Evolutionary conservation across 64 coral and sea anemone genomes (phyloP).

Genomic region (Hydrozoanthus tunicans): DNA sequence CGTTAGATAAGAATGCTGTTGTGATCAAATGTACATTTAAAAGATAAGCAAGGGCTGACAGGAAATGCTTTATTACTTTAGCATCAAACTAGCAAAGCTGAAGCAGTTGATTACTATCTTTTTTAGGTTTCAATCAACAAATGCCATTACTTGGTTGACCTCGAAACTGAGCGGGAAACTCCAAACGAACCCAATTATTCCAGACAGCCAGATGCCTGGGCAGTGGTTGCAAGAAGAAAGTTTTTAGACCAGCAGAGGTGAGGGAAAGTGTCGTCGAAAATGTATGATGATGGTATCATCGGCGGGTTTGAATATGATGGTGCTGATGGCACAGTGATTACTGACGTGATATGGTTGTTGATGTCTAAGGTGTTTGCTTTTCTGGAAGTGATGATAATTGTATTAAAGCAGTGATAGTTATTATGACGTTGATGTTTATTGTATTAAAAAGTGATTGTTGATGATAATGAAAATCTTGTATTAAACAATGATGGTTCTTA

Average conservation of each 20-base stretch:
- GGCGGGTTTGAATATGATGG: no score
- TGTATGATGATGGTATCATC: no score
- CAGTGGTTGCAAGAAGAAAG: conserved; percentile 71
- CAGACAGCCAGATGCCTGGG: conserved; percentile 74
- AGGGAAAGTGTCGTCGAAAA: neutral
- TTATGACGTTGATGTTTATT: no score
- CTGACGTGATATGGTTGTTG: no score
- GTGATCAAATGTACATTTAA: neutral
- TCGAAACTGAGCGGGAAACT: conserved; percentile 69
- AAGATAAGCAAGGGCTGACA: neutral
- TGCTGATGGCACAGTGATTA: no score
- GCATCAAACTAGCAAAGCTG: neutral
- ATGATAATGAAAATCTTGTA: no score
- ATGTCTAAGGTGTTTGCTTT: no score
- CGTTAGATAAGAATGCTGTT: neutral
- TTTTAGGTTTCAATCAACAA: conserved; percentile 69
- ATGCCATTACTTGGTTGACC: conserved; percentile 90
- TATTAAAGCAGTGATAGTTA: no score
- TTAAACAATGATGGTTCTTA: no score
- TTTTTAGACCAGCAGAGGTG: conserved; percentile 90
- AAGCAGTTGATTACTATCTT: neutral
- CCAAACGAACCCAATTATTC: conserved; percentile 83
- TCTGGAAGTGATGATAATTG: no score
- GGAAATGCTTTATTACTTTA: neutral
- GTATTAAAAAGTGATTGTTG: no score